phyloP scores from a whole-genome alignment of 1,140 invertebrate species.

The Atopsyche davidsoni region DNA sequence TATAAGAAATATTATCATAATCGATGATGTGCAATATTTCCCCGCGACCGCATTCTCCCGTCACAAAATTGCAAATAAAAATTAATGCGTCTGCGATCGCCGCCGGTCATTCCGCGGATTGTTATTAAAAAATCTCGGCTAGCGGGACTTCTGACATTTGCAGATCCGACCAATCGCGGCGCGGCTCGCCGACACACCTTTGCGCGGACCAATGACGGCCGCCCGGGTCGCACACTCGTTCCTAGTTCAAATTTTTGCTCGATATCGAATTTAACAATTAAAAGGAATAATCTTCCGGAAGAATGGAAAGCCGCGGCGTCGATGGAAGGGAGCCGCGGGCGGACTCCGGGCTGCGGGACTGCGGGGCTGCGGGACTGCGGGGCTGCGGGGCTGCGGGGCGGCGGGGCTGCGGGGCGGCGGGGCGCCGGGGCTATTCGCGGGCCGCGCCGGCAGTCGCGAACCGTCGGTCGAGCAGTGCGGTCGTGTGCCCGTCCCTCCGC shows the following conservation, averaged over 20 bases:
- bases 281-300: background rate
- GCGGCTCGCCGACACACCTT: conserved; percentile 16
- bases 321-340: background rate
- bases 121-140: too few relatives aligned
- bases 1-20: too few relatives aligned
- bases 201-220: conserved; percentile 9
- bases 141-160: background rate
- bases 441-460: conserved; percentile 13
- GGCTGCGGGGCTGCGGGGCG: background rate
- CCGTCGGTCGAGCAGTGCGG: conserved; percentile 11
- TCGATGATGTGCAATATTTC: too few relatives aligned
- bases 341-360: background rate
- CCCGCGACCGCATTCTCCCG: too few relatives aligned
- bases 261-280: conserved; percentile 1
- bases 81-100: too few relatives aligned
- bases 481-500: background rate
- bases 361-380: too few relatives aligned
- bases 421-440: background rate
- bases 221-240: too few relatives aligned
- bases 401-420: background rate
- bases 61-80: too few relatives aligned
- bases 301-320: background rate
- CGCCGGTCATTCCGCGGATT: too few relatives aligned
- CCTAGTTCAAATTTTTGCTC: conserved; percentile 7
- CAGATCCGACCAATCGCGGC: conserved; percentile 11